Evolutionary conservation across 2,797 vertebrate genomes (phyloP), one percentile per base, ranked within the genome.

Genomic region (Crocidura indochinensis): DNA sequence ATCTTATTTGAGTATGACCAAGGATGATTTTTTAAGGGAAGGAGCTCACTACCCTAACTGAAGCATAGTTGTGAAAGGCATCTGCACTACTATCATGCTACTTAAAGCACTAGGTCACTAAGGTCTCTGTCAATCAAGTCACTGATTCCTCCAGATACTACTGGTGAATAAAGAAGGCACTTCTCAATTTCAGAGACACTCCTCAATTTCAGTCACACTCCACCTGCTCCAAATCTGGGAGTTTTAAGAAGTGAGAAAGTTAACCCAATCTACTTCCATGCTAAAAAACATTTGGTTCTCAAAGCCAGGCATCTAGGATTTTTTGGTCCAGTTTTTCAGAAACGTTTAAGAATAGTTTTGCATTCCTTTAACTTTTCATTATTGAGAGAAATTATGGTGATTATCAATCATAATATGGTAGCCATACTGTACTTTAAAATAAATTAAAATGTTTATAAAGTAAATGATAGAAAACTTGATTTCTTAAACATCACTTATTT

Each of bases 11-110:
- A 95, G 47, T 82, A 74, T 81, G 69, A 72, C 10, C 91, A 95
- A 90, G 92, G 87, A 67, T 92, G 88, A 81, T 79, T 94, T 95
- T 91, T 90, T 72, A 92, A 77, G 90, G 64, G 88, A 92, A 47
- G 38, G 71, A 72, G 84, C 72, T 89, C 74, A 80, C 81, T 88
- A 74, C 94, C 82, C 91, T 90, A 62, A 76, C 88, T 83, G 86
- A 94, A 91, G 88, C 91, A 93, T 94, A 86, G 82, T 92, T 96
- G 84, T 83, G 56, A 95, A 94, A 95, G 87, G 93, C 94, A 95
- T 88, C 94, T 95, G 93, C 88, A 87, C 38, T 56, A 90, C 88
- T 67, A 91, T 96, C 94, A 88, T 88, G 75, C 81, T 73, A 77
- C 8, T 7, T 53, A 92, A 92, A 95, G 72, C 75, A 44, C 67